These are phyloP conservation scores for Danio rerio DNA, from an alignment of 2,113 vertebrate genomes.

Conservation along the genomic window DNA sequence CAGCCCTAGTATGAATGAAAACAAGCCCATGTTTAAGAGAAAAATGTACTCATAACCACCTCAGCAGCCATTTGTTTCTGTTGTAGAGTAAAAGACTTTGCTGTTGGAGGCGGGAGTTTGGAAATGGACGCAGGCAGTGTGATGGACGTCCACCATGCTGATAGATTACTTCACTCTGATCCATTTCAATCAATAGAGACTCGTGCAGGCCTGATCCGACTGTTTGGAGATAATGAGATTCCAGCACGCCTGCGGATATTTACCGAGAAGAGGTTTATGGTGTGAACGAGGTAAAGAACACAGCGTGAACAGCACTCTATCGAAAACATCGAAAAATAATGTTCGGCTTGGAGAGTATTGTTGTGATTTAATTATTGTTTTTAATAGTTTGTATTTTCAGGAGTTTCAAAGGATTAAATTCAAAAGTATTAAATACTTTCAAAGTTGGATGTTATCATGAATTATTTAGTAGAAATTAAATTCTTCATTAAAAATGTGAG, in stretches of 20 bases:
- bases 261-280: conserved; percentile 1
- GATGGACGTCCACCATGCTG: conserved; percentile 29
- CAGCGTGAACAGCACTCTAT: background rate
- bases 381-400: background rate
- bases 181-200: conserved; percentile 32
- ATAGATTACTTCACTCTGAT: conserved; percentile 36
- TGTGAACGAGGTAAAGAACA: conserved; percentile 28
- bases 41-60: too few relatives aligned
- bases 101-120: background rate
- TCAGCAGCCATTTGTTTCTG: conserved; percentile 8
- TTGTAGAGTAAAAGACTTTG: background rate
- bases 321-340: conserved; percentile 15
- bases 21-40: background rate
- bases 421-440: too few relatives aligned
- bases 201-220: conserved; percentile 27
- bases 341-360: background rate
- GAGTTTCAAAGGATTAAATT: too few relatives aligned
- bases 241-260: conserved; percentile 34
- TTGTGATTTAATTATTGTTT: background rate
- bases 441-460: background rate
- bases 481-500: background rate
- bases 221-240: conserved; percentile 51
- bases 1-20: too few relatives aligned
- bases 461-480: background rate
- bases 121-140: conserved; percentile 18